These are phyloP conservation scores for Tetramorium simillimum DNA, from an alignment of 1,140 invertebrate species.

Conservation along the genomic window DNA sequence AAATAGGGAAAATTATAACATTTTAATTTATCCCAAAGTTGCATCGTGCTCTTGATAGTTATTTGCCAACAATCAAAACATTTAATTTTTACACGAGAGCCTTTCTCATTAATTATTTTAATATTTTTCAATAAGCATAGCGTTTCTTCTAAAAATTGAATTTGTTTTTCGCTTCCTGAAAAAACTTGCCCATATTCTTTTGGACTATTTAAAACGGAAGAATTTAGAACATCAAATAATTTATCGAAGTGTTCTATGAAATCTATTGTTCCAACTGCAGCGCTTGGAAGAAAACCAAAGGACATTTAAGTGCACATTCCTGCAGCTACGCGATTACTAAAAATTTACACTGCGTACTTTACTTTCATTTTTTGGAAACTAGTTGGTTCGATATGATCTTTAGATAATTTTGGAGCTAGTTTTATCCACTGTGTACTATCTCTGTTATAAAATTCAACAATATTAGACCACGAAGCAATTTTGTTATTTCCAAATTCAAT, in stretches of 20 bases:
- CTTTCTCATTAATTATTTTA: not conserved
- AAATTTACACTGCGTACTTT: not conserved
- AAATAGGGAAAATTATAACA: not conserved
- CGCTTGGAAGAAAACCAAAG: not conserved
- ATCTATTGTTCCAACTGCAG: constrained; percentile 3
- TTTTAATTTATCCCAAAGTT: not conserved
- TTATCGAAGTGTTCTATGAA: not conserved
- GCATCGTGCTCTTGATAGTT: not conserved
- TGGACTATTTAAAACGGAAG: not conserved
- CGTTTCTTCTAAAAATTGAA: not conserved
- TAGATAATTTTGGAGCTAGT: not conserved
- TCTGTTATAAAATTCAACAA: not conserved
- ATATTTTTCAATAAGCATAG: not conserved
- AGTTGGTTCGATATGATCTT: not conserved
- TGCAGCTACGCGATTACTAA: not conserved
- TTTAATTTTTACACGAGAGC: not conserved
- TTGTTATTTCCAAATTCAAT: too few relatives aligned
- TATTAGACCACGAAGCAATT: too few relatives aligned
- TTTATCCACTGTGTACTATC: not conserved
- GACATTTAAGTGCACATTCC: not conserved
- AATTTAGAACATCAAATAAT: constrained; percentile 12
- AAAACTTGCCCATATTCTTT: not conserved
- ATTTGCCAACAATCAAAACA: constrained; percentile 5
- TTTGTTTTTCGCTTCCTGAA: not conserved
- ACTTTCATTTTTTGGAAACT: constrained; percentile 10